Percentiles rank a stretch among this genome's conserved stretches.
These are phyloP conservation scores for Boleophthalmus pectinirostris DNA, from an alignment of 2,113 vertebrate genomes.

Conservation along the genomic window DNA sequence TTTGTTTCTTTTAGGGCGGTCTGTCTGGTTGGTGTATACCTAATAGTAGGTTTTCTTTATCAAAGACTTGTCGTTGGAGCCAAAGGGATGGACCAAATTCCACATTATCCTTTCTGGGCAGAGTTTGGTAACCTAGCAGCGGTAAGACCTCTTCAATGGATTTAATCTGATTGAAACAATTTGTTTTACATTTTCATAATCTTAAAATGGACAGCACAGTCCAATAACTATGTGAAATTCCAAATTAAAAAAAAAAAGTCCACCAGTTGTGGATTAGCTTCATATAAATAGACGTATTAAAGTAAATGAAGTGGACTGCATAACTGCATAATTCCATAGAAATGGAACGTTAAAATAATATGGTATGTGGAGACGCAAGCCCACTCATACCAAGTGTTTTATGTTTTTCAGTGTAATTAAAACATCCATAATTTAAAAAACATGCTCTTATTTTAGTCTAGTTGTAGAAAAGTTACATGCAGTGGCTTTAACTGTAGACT, in stretches of 20 bases:
- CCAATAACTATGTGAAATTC: neutral
- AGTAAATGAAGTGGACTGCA: too few species aligned
- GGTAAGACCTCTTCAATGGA: conserved; percentile 73
- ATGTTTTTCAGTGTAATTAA: too few species aligned
- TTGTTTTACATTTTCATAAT: neutral
- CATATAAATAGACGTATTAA: too few species aligned
- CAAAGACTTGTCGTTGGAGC: conserved; percentile 92
- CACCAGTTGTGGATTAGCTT: neutral
- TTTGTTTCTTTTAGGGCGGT: conserved; percentile 73
- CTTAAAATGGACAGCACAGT: neutral
- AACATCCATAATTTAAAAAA: too few species aligned
- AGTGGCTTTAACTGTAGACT: too few species aligned
- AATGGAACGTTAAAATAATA: too few species aligned
- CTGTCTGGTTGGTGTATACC: conserved; percentile 84
- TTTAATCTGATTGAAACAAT: neutral
- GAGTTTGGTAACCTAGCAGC: conserved; percentile 92
- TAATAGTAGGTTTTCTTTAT: conserved; percentile 92
- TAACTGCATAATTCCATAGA: too few species aligned
- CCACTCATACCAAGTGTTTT: too few species aligned
- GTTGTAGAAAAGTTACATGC: too few species aligned
- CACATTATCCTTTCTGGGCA: conserved; percentile 92
- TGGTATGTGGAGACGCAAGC: too few species aligned
- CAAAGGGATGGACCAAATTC: conserved; percentile 96
- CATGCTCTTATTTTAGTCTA: too few species aligned
- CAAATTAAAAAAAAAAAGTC: neutral